Conservation (phyloP, 1,140 invertebrate genomes). For the Plodia interpunctella region DNA sequence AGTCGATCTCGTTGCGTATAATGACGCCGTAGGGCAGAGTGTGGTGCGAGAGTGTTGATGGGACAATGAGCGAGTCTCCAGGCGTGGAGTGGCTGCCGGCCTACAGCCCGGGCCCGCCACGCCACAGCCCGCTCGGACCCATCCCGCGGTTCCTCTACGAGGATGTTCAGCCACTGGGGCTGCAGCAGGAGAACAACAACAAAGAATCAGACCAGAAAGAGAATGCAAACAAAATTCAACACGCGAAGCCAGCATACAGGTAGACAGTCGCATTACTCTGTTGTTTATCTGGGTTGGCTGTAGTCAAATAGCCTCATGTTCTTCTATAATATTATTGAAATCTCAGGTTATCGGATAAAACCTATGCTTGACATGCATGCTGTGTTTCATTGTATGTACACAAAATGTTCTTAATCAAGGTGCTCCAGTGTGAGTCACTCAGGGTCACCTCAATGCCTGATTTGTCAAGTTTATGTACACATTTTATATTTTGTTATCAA, state of each 20-base stretch:
- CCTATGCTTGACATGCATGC: no score
- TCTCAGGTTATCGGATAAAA: neutral
- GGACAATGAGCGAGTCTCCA: conserved; percentile 70
- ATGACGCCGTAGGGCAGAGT: conserved; percentile 34
- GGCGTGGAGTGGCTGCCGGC: conserved; percentile 73
- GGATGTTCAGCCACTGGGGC: conserved; percentile 59
- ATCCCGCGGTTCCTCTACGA: conserved; percentile 69
- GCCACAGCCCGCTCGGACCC: conserved; percentile 67
- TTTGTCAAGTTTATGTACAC: neutral
- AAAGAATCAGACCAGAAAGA: conserved; percentile 64
- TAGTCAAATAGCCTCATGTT: neutral
- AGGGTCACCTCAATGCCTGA: neutral
- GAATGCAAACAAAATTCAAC: conserved; percentile 67
- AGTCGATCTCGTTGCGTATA: conserved; percentile 14
- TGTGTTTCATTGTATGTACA: no score
- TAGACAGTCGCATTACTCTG: conserved; percentile 22
- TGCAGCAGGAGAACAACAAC: conserved; percentile 70
- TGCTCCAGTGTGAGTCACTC: neutral
- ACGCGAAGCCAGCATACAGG: conserved; percentile 71
- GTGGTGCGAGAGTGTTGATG: conserved; percentile 44
- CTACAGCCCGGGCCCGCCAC: conserved; percentile 66
- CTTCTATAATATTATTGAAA: neutral
- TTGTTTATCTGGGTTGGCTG: neutral
- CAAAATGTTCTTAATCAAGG: neutral
- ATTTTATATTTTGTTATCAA: no score